These are phyloP conservation scores for Lepidothrix coronata DNA, from an alignment of 2,113 vertebrate species.

Conservation along the genomic window DNA sequence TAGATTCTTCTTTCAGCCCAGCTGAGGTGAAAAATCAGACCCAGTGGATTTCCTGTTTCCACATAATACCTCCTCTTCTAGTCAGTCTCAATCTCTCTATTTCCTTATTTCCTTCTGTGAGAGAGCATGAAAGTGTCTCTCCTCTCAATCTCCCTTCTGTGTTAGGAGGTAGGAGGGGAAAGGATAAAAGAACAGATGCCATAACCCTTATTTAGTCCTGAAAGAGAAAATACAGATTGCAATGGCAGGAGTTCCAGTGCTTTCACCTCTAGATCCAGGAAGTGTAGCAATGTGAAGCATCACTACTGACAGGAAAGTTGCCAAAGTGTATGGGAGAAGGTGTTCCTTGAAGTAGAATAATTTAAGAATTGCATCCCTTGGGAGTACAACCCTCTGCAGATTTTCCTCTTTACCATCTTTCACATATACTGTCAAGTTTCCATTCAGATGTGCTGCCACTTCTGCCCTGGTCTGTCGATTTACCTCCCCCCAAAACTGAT, in stretches of 20 bases:
- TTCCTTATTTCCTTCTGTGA: conserved; percentile 24
- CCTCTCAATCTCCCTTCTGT: background rate
- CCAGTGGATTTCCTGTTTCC: conserved; percentile 25
- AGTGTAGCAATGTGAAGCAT: conserved; percentile 19
- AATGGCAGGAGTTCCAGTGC: conserved; percentile 28
- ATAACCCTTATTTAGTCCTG: conserved; percentile 53
- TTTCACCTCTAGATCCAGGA: conserved; percentile 50
- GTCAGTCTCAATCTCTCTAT: background rate
- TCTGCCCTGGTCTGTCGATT: background rate
- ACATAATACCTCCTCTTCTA: background rate
- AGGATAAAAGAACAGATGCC: conserved; percentile 55
- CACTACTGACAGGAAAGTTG: conserved; percentile 26
- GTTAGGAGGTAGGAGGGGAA: background rate
- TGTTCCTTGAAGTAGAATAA: conserved; percentile 37
- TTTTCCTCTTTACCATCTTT: background rate
- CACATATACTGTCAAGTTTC: background rate
- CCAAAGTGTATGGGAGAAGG: conserved; percentile 30
- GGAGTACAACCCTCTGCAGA: background rate
- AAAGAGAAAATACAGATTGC: conserved; percentile 54
- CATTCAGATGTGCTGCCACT: background rate
- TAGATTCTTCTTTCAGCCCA: conserved; percentile 2
- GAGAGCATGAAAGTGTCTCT: background rate
- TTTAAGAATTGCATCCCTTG: background rate
- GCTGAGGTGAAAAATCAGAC: conserved; percentile 48
- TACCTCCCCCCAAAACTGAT: background rate